A percentile compares a stretch with the other conserved stretches of the same genome.
These are phyloP conservation scores for Tapera naevia DNA, from an alignment of 2,797 vertebrate species.

Conservation along the genomic window DNA sequence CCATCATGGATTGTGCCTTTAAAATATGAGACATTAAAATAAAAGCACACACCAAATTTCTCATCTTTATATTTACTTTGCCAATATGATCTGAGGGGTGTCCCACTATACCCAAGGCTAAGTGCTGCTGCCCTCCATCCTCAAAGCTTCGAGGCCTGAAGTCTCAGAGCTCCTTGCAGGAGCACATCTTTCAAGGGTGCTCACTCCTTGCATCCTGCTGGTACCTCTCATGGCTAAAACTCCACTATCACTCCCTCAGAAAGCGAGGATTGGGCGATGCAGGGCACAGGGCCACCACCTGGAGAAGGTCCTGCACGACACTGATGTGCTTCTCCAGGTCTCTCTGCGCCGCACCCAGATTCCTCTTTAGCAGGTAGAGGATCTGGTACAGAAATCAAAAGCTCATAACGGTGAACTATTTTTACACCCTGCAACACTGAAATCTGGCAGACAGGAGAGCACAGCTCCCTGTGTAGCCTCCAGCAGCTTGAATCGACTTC, in stretches of 20 bases:
- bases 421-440: neutral
- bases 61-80: neutral
- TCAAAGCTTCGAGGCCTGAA: neutral
- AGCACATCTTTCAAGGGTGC: neutral
- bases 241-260: rapidly evolving
- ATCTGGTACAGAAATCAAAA: neutral
- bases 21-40: neutral
- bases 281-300: neutral
- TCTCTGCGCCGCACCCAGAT: neutral
- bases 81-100: rapidly evolving
- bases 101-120: neutral
- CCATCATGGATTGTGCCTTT: neutral
- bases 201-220: neutral
- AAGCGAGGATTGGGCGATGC: neutral
- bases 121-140: neutral
- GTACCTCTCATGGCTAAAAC: neutral
- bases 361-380: neutral
- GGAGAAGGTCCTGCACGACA: neutral
- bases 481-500: neutral
- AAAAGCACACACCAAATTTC: neutral
- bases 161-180: neutral
- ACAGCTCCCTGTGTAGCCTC: rapidly evolving
- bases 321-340: neutral
- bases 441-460: neutral
- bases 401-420: neutral